phyloP scores from a whole-genome alignment of 30 jellyfish, hydroid and myxozoan genomes.

The Aurelia sp. region DNA sequence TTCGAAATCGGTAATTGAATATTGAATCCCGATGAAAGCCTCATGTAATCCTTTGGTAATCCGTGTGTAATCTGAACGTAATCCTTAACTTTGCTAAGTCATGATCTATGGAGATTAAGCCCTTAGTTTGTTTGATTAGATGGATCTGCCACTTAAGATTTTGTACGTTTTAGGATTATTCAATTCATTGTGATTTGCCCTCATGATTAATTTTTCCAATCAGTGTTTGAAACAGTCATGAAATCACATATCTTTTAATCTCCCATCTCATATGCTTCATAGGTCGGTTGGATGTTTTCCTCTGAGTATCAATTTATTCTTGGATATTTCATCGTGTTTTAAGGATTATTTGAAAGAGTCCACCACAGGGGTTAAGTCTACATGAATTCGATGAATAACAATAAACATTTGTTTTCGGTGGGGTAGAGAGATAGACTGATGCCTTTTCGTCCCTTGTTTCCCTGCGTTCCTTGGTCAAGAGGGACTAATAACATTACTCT shows the following conservation, averaged over 20 bases:
- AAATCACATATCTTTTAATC: constrained; percentile 37
- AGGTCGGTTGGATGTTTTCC: constrained; percentile 1
- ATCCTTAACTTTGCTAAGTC: constrained; percentile 52
- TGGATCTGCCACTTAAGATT: constrained; percentile 36
- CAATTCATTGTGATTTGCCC: constrained; percentile 27
- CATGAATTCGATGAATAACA: neutral
- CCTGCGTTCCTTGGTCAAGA: too few relatives aligned
- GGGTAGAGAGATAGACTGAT: too few relatives aligned
- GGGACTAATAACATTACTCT: too few relatives aligned
- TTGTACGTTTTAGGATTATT: constrained; percentile 46
- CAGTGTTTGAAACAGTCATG: constrained; percentile 43
- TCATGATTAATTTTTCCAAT: constrained; percentile 50
- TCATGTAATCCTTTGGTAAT: neutral
- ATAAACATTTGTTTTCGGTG: too few relatives aligned
- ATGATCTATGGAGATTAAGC: constrained; percentile 65
- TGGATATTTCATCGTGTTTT: constrained; percentile 11
- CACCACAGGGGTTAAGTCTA: neutral
- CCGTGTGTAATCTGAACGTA: constrained; percentile 14
- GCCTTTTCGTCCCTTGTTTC: too few relatives aligned
- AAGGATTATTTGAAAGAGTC: neutral
- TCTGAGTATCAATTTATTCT: neutral
- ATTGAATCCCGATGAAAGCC: constrained; percentile 40
- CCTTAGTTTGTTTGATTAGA: constrained; percentile 50
- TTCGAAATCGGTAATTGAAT: constrained; percentile 56
- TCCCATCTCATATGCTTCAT: constrained; percentile 16